Conservation (phyloP, 2,113 vertebrate species). For the Spheniscus mendiculus region DNA sequence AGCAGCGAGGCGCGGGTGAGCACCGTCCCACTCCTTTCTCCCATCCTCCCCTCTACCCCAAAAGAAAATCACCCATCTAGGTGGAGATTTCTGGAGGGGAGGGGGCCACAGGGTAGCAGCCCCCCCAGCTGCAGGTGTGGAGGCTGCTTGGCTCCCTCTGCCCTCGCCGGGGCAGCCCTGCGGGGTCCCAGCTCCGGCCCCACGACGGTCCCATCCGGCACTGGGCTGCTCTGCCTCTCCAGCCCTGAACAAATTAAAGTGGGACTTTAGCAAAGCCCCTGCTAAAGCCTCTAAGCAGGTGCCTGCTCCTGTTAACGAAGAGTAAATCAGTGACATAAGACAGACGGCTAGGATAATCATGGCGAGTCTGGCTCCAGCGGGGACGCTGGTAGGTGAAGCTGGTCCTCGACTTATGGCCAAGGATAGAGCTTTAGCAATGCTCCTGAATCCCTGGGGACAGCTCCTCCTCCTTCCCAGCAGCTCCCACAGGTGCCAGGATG, state of each 20-base stretch:
- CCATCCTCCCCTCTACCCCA: not conserved
- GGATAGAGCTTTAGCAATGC: not conserved
- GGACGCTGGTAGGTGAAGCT: not conserved
- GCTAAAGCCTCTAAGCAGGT: constrained; percentile 51
- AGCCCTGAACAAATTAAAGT: not conserved
- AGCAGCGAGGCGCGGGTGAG: not conserved
- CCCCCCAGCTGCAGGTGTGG: not conserved
- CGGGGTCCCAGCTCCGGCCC: not conserved
- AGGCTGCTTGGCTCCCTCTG: not conserved
- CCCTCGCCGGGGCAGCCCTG: fast-evolving
- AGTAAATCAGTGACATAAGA: constrained; percentile 40
- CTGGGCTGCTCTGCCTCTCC: not conserved
- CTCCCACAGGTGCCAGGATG: not conserved
- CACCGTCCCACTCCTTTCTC: not conserved
- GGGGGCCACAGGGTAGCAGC: not conserved
- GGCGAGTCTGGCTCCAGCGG: not conserved
- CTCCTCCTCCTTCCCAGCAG: not conserved
- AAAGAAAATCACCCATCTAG: not conserved
- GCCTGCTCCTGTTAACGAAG: constrained; percentile 39
- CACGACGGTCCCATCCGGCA: fast-evolving
- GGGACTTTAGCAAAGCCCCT: constrained; percentile 39
- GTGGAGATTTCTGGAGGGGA: not conserved
- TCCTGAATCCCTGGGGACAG: not conserved
- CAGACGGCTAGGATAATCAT: not conserved
- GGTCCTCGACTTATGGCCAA: not conserved